Evolutionary conservation across 1,140 invertebrate species (phyloP), one percentile per base, ranked within the genome.

Genomic region (Zaprionus ornatus): DNA sequence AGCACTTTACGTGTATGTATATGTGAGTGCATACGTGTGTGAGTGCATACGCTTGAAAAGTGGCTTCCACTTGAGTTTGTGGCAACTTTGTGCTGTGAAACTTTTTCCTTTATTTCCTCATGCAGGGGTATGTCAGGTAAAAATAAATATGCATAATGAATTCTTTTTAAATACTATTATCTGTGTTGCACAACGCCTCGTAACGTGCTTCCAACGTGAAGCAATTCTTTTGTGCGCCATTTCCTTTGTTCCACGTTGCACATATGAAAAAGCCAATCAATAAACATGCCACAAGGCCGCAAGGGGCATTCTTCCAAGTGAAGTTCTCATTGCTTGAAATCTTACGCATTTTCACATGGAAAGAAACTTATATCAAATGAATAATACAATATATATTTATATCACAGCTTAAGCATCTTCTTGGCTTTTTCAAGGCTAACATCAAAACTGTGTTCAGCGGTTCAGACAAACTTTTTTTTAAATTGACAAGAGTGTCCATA

Each of bases 71-170:
- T 59, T 10, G 68, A 80, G 62, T 82, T 82, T 61, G 48, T 35
- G 52, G 68, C 65, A 74, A 55, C 52, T 62, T 69, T 54, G 13
- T 40, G 45, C 37, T n/a, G 35, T 29, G 19, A 32, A 68, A 42
- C 65, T 66, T 54, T 70, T 13, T 45, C 21, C 6, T 69, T 67
- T 60, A 32, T 65, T 37, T 62, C 50, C 23, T 32, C 21, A 10
- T 68, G 56, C 64, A 74, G 48, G 40, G 48, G 57, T 50, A 77
- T 77, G 17, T 3, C 54, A 59, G 19, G 54, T 70, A 50, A 54
- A 60, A 69, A 52, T 64, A 74, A 65, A 85, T 61, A 61, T 83
- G 60, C 45, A 87, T 86, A 74, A 80, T 83, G 87, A 83, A 86
- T 79, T 86, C 60, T 75, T 67, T 75, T 70, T 67, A 59, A 61